A percentile compares a stretch with the other conserved stretches of the same genome.
phyloP scores from a whole-genome alignment of 1,140 invertebrate genomes.

The Caenorhabditis brenneri region DNA sequence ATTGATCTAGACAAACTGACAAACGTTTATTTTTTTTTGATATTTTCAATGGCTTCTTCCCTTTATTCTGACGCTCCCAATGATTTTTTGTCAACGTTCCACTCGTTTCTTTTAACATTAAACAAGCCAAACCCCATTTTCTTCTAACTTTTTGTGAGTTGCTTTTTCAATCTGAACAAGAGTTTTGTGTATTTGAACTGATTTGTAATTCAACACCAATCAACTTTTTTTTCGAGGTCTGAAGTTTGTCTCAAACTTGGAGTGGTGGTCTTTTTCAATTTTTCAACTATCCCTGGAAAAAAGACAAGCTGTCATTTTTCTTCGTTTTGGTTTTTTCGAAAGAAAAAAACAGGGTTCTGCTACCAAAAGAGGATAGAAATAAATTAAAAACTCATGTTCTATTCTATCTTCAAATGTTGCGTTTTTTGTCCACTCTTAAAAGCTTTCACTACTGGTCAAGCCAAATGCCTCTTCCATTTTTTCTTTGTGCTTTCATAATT shows the following conservation, averaged over 20 bases:
- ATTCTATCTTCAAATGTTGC: not conserved
- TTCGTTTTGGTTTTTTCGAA: not conserved
- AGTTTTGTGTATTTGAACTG: not conserved
- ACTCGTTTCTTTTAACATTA: too few species aligned
- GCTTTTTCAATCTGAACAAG: too few species aligned
- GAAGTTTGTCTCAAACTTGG: not conserved
- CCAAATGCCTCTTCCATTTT: not conserved
- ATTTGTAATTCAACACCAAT: constrained; percentile 43
- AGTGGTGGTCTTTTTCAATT: not conserved
- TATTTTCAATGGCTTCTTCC: not conserved
- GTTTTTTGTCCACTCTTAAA: not conserved
- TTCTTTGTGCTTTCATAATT: constrained; percentile 29
- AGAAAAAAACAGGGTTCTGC: too few species aligned
- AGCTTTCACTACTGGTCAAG: not conserved
- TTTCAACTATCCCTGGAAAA: not conserved
- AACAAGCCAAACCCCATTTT: too few species aligned
- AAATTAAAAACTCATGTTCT: not conserved
- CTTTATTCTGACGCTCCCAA: not conserved
- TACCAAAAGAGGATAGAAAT: too few species aligned
- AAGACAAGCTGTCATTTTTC: not conserved
- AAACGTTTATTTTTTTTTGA: not conserved
- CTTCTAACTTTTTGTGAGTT: too few species aligned
- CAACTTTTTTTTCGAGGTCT: constrained; percentile 16
- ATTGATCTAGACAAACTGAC: not conserved
- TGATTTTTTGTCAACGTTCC: not conserved